Evolutionary conservation across 2,888 invertebrate species (phyloP), one percentile per base, ranked within the genome.

Genomic region (Eupithecia insigniata): DNA sequence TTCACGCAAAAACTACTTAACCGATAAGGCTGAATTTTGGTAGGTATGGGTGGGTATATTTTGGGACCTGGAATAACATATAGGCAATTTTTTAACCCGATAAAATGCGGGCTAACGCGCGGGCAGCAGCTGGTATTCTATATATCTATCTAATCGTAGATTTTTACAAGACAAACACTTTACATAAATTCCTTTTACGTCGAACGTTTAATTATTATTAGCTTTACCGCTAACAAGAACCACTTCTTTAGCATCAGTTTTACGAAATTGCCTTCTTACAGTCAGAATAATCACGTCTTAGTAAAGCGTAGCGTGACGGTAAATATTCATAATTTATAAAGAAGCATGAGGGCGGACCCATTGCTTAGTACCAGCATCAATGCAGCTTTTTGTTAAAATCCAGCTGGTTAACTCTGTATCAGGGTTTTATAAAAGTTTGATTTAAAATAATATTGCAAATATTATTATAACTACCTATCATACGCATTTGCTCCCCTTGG

Each of bases 251-350:
- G 87, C 89, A 90, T 91, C 87, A 89, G 89, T 91, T 92, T 82
- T 81, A 80, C 81, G 79, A 89, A 90, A 91, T 89, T 87, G 84
- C 88, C 86, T 83, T 89, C 89, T 87, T 84, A 81, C 85, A 87
- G 87, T 87, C 84, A 88, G 89, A 92, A 90, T 92, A 91, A 92
- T 91, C 88, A 89, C 86, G 88, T 87, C 89, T 83, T 86, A 88
- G 90, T 90, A 91, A 90, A 90, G 86, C 88, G 86, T 90, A 5
- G 22, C 55, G 26, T 89, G 87, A 87, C 87, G 87, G 90, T 91
- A 90, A 91, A 92, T 91, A 91, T 92, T 91, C 90, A 92, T 91
- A 89, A 92, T 91, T 91, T 91, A 91, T 91, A 12, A 87, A 88
- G 89, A 90, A 90, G 88, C 90, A 90, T 88, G 89, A 90, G 90